Percentiles rank a stretch among this genome's conserved stretches.
These are phyloP conservation scores for Drosophila athabasca DNA, from an alignment of 1,140 invertebrate species.

Conservation along the genomic window DNA sequence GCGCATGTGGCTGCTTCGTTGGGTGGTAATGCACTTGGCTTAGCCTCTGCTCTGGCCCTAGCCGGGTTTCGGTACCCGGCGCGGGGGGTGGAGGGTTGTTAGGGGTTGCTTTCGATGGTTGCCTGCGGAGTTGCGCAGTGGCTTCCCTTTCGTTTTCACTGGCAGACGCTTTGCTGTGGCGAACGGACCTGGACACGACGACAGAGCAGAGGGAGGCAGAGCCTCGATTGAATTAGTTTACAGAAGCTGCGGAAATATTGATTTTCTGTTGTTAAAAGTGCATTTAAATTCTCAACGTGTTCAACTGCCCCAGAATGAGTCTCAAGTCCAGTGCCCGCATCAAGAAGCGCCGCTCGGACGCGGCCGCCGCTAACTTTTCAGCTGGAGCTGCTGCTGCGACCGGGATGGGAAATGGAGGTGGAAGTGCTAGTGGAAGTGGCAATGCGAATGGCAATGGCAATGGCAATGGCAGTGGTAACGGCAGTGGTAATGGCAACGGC, in stretches of 20 bases:
- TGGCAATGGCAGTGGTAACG: slow-evolving; percentile 1
- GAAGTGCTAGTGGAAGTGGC: background rate
- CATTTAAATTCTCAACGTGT: background rate
- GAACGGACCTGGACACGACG: slow-evolving; percentile 50
- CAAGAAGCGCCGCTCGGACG: slow-evolving; percentile 74
- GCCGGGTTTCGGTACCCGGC: slow-evolving; percentile 1
- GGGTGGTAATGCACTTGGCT: slow-evolving; percentile 77
- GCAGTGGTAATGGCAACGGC: background rate
- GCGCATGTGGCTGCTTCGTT: slow-evolving; percentile 63
- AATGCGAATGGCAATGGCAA: background rate
- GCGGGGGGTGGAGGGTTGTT: slow-evolving; percentile 32
- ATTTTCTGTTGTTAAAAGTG: slow-evolving; percentile 29
- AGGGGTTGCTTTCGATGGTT: slow-evolving; percentile 67
- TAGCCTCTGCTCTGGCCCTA: slow-evolving; percentile 54
- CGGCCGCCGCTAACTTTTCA: slow-evolving; percentile 58
- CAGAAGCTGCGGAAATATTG: slow-evolving; percentile 25
- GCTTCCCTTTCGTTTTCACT: slow-evolving; percentile 61
- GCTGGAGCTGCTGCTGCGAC: slow-evolving; percentile 24
- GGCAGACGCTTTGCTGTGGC: slow-evolving; percentile 32
- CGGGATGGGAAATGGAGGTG: background rate
- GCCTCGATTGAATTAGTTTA: slow-evolving; percentile 16
- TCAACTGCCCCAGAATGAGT: slow-evolving; percentile 52
- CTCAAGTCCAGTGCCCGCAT: slow-evolving; percentile 72
- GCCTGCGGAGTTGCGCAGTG: slow-evolving; percentile 72
- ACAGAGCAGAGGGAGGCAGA: slow-evolving; percentile 10